Conservation (phyloP, 2,888 invertebrate species). For the Anorthoa munda region DNA sequence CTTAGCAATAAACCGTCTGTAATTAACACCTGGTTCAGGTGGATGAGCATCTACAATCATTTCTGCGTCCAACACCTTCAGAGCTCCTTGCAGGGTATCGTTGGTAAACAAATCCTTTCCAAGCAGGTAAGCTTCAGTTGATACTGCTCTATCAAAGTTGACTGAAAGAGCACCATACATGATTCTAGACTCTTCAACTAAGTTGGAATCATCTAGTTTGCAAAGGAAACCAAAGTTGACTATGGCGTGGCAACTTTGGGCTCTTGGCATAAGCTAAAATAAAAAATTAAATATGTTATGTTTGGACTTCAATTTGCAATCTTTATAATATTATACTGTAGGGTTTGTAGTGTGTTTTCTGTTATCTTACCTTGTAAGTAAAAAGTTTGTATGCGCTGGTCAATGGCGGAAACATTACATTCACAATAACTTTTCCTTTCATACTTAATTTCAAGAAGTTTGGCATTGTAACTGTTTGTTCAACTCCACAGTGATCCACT, state of each 20-base stretch:
- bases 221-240: conserved; percentile 94
- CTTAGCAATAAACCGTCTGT: conserved; percentile 90
- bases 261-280: conserved; percentile 93
- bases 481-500: conserved; percentile 67
- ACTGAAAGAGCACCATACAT: conserved; percentile 91
- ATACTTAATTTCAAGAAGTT: conserved; percentile 83
- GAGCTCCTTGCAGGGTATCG: conserved; percentile 80
- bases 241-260: conserved; percentile 94
- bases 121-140: conserved; percentile 87
- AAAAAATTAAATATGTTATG: background rate
- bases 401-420: conserved; percentile 90
- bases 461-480: conserved; percentile 75
- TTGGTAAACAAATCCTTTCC: conserved; percentile 83
- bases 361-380: conserved; percentile 93
- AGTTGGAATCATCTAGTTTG: conserved; percentile 63
- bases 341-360: no score
- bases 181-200: conserved; percentile 83
- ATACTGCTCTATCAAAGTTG: conserved; percentile 82
- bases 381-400: conserved; percentile 86
- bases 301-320: no score
- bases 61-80: conserved; percentile 74
- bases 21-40: conserved; percentile 90
- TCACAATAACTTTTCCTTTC: conserved; percentile 87
- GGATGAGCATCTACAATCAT: conserved; percentile 75
- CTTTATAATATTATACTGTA: no score